A percentile compares a stretch with the other conserved stretches of the same genome.
Conservation (phyloP, 2,797 vertebrate species). For the Aselliscus stoliczkanus region DNA sequence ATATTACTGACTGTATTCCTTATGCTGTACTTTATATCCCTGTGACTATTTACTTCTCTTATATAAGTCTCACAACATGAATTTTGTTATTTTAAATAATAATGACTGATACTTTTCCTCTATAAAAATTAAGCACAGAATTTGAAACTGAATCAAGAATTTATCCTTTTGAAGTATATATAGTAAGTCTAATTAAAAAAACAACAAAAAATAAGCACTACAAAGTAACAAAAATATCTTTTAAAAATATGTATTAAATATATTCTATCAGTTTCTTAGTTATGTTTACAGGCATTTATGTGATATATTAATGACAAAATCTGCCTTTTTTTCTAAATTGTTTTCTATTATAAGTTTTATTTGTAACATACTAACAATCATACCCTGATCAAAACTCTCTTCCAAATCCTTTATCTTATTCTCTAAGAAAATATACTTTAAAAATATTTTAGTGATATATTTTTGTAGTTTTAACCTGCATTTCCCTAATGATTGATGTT, state of each 20-base stretch:
- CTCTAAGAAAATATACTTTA: background rate
- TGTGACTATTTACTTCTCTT: background rate
- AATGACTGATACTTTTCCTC: background rate
- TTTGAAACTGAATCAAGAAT: background rate
- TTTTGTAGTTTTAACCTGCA: background rate
- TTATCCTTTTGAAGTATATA: background rate
- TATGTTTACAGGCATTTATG: background rate
- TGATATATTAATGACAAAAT: background rate
- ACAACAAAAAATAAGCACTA: background rate
- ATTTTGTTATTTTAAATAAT: background rate
- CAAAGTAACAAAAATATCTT: background rate
- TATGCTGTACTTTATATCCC: too few relatives aligned
- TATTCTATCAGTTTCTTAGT: background rate
- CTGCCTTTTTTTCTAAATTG: background rate
- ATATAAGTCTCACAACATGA: background rate
- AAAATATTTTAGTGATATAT: background rate
- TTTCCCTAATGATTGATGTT: background rate
- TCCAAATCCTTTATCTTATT: background rate
- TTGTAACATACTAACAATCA: background rate
- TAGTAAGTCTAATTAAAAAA: background rate
- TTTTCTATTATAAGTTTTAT: background rate
- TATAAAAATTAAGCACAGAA: conserved; percentile 8
- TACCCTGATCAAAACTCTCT: background rate
- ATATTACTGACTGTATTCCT: too few relatives aligned
- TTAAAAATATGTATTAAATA: background rate